These are phyloP conservation scores for Pocillopora meandrina DNA, from an alignment of 92 coral and sea anemone species.

Conservation along the genomic window DNA sequence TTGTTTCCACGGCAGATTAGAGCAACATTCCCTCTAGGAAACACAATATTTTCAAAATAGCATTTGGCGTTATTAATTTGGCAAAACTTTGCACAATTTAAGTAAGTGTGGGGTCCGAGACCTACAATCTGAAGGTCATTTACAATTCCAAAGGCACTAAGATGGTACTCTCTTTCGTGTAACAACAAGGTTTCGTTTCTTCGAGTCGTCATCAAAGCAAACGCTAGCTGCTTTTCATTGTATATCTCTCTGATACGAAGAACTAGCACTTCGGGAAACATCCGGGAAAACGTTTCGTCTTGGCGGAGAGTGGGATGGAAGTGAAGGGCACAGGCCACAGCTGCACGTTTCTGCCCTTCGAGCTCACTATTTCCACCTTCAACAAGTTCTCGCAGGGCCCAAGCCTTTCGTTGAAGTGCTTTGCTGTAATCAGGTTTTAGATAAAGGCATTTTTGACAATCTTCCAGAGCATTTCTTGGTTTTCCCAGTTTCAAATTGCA, in stretches of 20 bases:
- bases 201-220: slow-evolving; percentile 20
- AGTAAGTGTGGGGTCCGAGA: slow-evolving; percentile 22
- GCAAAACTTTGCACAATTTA: slow-evolving; percentile 19
- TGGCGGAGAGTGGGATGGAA: slow-evolving; percentile 36
- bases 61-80: neutral
- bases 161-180: slow-evolving; percentile 57
- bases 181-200: slow-evolving; percentile 59
- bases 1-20: slow-evolving; percentile 21
- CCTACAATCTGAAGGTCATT: slow-evolving; percentile 57
- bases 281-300: slow-evolving; percentile 10
- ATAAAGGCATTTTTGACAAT: slow-evolving; percentile 67
- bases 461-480: slow-evolving; percentile 68
- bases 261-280: slow-evolving; percentile 34
- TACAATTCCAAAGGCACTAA: slow-evolving; percentile 5
- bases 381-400: too few relatives aligned
- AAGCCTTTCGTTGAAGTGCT: too few relatives aligned
- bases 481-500: slow-evolving; percentile 62
- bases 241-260: slow-evolving; percentile 15
- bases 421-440: slow-evolving; percentile 29
- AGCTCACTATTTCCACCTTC: too few relatives aligned
- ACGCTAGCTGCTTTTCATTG: slow-evolving; percentile 47
- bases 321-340: too few relatives aligned
- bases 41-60: slow-evolving; percentile 57
- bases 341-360: too few relatives aligned
- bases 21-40: slow-evolving; percentile 41